Evolutionary conservation across 2,113 vertebrate species (phyloP), one percentile per base, ranked within the genome.

Genomic region (Opisthocomus hoazin): DNA sequence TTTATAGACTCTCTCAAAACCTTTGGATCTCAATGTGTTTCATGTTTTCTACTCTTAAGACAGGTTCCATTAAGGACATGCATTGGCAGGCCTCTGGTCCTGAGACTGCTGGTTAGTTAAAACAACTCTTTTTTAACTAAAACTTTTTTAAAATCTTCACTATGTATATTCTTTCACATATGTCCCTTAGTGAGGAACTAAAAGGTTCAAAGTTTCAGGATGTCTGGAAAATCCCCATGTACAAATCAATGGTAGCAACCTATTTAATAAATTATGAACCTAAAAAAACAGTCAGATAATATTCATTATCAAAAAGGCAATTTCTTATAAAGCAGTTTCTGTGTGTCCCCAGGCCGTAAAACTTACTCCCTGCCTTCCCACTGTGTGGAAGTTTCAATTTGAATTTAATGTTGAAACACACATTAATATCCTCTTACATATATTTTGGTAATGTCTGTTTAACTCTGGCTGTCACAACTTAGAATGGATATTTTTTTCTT

Each of bases 191-290:
- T 77, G 68, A 94, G 56, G 69, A 94, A 97, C 66, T 95, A 93
- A 97, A 96, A 94, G 74, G 81, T 94, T 89, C 84, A 95, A 90
- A 86, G 79, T 94, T 96, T 95, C 61, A 88, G 39, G 76, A 97
- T 95, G 73, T 88, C 91, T 95, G 76, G 87, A 95, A 97, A 97
- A 96, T 96, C 51, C 43, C 43, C 70, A 95, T 95, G 75, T 88
- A 95, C 76, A 97, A 97, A 97, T 97, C 95, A 94, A 94, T 89
- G 60, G 41, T 80, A 88, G 60, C 96, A 93, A 95, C 54, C 65
- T 96, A 80, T 90, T 97, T 95, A 97, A 97, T 94, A 98, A 97
- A 91, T 97, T 87, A 95, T 78, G 50, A 96, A 92, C 27, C 43
- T 63, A 76, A 84, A 94, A 94, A 96, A 97, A 93, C 65, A 95